A percentile compares a stretch with the other conserved stretches of the same genome.
phyloP scores from a whole-genome alignment of 2,113 vertebrate species.

The Chionodraco myersi region DNA sequence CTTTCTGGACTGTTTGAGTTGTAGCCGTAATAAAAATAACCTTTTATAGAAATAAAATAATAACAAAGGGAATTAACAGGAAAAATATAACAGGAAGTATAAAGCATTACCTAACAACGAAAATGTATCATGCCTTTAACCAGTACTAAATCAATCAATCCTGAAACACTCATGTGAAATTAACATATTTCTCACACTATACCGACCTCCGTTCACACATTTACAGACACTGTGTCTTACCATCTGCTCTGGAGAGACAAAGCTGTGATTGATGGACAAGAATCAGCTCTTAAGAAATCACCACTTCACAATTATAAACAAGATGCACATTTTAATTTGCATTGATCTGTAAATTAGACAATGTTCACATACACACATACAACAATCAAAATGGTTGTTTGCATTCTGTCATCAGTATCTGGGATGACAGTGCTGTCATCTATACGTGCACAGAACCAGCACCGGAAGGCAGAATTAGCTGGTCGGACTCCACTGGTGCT shows the following conservation, averaged over 20 bases:
- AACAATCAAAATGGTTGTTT: neutral
- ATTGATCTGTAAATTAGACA: neutral
- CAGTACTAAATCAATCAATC: neutral
- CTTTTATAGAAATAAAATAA: neutral
- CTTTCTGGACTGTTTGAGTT: neutral
- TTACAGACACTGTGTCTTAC: neutral
- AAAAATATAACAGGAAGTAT: neutral
- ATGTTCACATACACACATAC: neutral
- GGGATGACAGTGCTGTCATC: slow-evolving; percentile 12
- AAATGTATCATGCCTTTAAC: neutral
- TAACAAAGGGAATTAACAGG: neutral
- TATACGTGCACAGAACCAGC: slow-evolving; percentile 29
- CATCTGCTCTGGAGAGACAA: slow-evolving; percentile 34
- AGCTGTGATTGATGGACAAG: neutral
- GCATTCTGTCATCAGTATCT: slow-evolving; percentile 1
- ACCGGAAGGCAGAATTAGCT: slow-evolving; percentile 55
- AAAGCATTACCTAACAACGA: neutral
- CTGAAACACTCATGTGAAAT: neutral
- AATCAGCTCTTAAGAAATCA: neutral
- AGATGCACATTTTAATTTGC: slow-evolving; percentile 1
- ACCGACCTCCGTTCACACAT: slow-evolving; percentile 30
- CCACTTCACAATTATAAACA: neutral
- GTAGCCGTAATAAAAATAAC: neutral
- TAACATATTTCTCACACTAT: neutral
- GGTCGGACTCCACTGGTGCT: slow-evolving; percentile 9